Conservation (phyloP, 2,888 invertebrate species). For the Andrena minutula region DNA sequence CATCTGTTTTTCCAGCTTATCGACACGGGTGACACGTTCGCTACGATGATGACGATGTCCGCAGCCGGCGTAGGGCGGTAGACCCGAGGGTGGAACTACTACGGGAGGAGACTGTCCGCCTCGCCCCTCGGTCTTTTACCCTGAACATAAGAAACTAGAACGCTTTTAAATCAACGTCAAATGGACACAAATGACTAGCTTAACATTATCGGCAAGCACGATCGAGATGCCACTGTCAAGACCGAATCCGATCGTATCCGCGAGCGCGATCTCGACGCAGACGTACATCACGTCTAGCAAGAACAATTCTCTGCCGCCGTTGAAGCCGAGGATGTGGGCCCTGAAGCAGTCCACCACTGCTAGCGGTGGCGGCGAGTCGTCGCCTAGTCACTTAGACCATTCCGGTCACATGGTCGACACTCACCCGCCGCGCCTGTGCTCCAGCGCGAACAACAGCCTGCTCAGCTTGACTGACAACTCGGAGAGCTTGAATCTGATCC, state of each 20-base stretch:
- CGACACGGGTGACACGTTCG: constrained; percentile 4
- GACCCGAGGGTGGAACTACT: background rate
- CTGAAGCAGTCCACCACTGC: constrained; percentile 82
- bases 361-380: constrained; percentile 59
- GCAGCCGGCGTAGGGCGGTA: background rate
- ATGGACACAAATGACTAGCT: constrained; percentile 78
- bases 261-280: constrained; percentile 79
- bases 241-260: constrained; percentile 84
- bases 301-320: constrained; percentile 85
- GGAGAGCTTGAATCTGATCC: constrained; percentile 75
- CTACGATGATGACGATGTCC: constrained; percentile 8
- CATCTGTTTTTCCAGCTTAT: background rate
- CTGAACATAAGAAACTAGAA: constrained; percentile 13
- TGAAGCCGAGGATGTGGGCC: constrained; percentile 80
- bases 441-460: constrained; percentile 79
- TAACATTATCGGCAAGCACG: constrained; percentile 71
- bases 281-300: constrained; percentile 84
- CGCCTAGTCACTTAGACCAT: constrained; percentile 78
- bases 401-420: constrained; percentile 60
- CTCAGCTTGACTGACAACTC: constrained; percentile 79
- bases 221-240: constrained; percentile 86
- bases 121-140: background rate
- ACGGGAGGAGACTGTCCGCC: background rate
- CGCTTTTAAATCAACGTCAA: constrained; percentile 47
- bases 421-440: constrained; percentile 78